Evolutionary conservation across 2,888 invertebrate species (phyloP), one percentile per base, ranked within the genome.

Genomic region (Parnassius orleans): DNA sequence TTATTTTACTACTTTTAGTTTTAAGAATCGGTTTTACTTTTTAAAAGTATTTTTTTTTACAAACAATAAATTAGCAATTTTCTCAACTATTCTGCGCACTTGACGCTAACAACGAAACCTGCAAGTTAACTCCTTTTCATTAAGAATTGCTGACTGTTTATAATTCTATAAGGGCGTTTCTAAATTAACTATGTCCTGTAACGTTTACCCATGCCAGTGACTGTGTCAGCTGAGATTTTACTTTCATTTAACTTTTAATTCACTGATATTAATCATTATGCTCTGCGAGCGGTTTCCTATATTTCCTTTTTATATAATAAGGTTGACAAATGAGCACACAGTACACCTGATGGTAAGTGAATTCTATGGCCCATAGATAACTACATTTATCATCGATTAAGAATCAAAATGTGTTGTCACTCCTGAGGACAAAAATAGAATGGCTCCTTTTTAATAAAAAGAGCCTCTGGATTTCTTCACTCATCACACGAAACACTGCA

Each of bases 121-220:
- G 54, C 44, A 44, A 60, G 43, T 55, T 60, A 55, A 60, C 54
- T 55, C 43, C 24, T 54, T 60, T 50, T 54, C 56, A 61, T 61
- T 61, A 56, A 52, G 52, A 55, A 33, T 41, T 44, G 43, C 50
- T 61, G 60, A 60, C 50, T 52, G 44, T 55, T 56, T 56, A 61
- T 56, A 61, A 61, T 61, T 55, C 61, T 56, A 56, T 14, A 41
- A 46, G 61, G 61, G 51, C 55, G 56, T 56, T 61, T 56, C 41
- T 55, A 56, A 61, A 61, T 61, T 61, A 61, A 61, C 56, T 60
- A 60, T 50, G 24, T 60, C 60, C 60, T 48, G 43, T 60, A 43
- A 50, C 48, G 54, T 60, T 55, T 55, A 60, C 60, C 48, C 47
- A 11, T 43, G 54, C 43, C 19, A 48, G 60, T 46, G 14, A 12